Evolutionary conservation across 1,140 invertebrate genomes (phyloP).

Genomic region (Meloidogyne chitwoodi): DNA sequence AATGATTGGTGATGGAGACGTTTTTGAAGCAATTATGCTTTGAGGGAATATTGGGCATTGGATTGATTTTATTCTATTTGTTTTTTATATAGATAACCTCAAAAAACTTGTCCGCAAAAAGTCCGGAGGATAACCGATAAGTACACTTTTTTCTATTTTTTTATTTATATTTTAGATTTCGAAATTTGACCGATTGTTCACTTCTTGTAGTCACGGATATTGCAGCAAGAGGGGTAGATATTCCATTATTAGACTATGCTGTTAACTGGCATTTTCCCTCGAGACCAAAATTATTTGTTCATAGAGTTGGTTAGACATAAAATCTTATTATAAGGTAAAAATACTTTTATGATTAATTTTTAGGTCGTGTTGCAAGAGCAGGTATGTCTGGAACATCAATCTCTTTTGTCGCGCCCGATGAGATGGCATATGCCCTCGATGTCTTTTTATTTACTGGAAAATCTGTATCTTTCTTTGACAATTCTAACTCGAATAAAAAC

Average conservation of each 20-base stretch:
- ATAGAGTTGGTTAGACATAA: conserved; percentile 81
- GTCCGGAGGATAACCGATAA: too few species aligned
- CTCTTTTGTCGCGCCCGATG: conserved; percentile 81
- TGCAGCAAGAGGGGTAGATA: conserved; percentile 91
- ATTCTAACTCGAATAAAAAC: neutral
- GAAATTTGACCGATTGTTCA: conserved; percentile 63
- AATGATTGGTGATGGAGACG: too few species aligned
- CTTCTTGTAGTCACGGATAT: conserved; percentile 90
- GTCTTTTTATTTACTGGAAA: conserved; percentile 83
- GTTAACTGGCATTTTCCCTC: conserved; percentile 96
- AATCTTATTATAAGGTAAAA: conserved; percentile 5
- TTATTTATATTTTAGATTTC: conserved; percentile 69
- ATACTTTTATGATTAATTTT: conserved; percentile 15
- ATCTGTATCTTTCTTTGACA: conserved; percentile 43
- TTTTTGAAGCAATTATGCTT: too few species aligned
- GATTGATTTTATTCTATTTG: too few species aligned
- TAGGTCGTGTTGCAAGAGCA: conserved; percentile 88
- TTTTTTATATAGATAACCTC: too few species aligned
- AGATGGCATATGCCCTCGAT: conserved; percentile 85
- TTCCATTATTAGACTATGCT: conserved; percentile 89
- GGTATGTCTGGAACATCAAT: conserved; percentile 82
- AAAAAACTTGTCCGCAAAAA: too few species aligned
- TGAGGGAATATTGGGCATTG: too few species aligned
- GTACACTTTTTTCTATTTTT: conserved; percentile 3
- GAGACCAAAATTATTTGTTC: conserved; percentile 92